A percentile compares a stretch with the other conserved stretches of the same genome.
Conservation (phyloP, 2,113 vertebrate species). For the Lathamus discolor region DNA sequence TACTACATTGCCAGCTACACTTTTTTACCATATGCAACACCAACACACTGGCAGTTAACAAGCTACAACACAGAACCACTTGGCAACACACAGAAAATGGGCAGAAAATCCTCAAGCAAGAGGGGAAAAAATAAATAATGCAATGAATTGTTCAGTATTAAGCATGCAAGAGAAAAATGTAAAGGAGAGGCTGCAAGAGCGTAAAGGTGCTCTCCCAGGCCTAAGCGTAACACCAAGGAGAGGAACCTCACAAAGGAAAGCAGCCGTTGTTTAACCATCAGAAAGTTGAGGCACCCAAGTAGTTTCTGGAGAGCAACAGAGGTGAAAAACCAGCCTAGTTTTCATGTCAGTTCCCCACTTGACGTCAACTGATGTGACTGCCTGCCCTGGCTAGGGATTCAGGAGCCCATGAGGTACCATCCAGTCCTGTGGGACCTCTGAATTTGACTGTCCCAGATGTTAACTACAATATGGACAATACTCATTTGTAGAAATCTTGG, state of each 20-base stretch:
- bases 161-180: background rate
- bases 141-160: background rate
- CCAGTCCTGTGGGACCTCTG: background rate
- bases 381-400: background rate
- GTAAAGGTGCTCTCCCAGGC: background rate
- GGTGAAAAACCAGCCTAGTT: rapidly evolving
- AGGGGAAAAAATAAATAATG: background rate
- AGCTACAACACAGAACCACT: slow-evolving; percentile 64
- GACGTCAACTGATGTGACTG: background rate
- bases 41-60: slow-evolving; percentile 61
- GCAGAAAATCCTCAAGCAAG: slow-evolving; percentile 47
- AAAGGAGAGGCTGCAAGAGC: background rate
- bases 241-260: background rate
- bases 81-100: slow-evolving; percentile 52
- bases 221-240: background rate
- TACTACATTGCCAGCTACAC: slow-evolving; percentile 51
- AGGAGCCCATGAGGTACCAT: rapidly evolving
- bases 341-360: background rate
- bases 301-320: background rate
- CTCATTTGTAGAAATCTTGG: background rate
- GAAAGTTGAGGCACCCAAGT: background rate
- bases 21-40: slow-evolving; percentile 62
- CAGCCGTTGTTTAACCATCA: background rate
- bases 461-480: background rate
- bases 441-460: background rate